Percentiles rank a stretch among this genome's conserved stretches.
Evolutionary conservation across 2,797 vertebrate genomes (phyloP).

Genomic region (Intellagama lesueurii): DNA sequence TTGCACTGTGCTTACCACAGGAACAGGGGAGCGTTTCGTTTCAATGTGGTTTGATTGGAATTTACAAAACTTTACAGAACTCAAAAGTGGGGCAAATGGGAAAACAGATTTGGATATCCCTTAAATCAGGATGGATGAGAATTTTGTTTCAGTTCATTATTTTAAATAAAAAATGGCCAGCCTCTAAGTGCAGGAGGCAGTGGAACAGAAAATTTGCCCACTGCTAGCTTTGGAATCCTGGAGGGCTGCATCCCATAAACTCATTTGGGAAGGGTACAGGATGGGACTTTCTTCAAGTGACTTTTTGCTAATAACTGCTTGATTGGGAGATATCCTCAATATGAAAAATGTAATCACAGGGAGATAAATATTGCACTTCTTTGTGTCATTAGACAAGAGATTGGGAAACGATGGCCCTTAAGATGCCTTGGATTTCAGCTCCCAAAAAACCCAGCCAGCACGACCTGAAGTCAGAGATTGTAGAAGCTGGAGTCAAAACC

Average conservation of each 20-base stretch:
- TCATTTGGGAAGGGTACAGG: background rate
- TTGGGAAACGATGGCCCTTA: background rate
- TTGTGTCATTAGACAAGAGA: background rate
- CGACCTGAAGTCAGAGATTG: background rate
- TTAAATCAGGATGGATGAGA: background rate
- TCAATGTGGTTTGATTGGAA: background rate
- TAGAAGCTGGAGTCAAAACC: background rate
- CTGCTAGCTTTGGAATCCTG: background rate
- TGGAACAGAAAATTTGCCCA: background rate
- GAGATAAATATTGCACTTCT: background rate
- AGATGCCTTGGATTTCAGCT: background rate
- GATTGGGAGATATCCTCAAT: background rate
- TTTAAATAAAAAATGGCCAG: background rate
- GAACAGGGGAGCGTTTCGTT: background rate
- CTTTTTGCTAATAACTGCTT: background rate
- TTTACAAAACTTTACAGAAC: background rate
- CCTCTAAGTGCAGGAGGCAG: background rate
- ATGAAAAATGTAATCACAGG: background rate
- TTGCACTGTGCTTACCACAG: background rate
- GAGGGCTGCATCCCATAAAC: background rate
- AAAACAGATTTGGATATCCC: background rate
- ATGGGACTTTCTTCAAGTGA: background rate
- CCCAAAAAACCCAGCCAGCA: background rate
- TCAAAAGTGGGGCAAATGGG: background rate
- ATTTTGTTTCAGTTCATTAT: background rate